phyloP scores from a whole-genome alignment of 2,888 invertebrate genomes.

The Cantharis rufa region DNA sequence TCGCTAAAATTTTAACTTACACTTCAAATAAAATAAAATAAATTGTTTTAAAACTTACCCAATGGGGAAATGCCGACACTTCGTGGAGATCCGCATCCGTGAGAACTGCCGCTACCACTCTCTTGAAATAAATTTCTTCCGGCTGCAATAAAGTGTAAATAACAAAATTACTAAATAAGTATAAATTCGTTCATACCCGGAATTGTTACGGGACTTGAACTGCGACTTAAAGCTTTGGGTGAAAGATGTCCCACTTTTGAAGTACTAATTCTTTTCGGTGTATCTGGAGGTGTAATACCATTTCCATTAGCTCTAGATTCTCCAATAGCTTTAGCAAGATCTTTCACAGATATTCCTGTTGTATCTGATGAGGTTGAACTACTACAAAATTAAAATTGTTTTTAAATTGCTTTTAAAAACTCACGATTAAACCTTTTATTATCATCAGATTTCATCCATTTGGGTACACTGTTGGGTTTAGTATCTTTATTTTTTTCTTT shows the following conservation, averaged over 20 bases:
- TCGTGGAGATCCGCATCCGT: constrained; percentile 60
- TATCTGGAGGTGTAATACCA: constrained; percentile 72
- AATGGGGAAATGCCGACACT: constrained; percentile 62
- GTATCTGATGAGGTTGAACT: constrained; percentile 61
- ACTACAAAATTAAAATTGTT: constrained; percentile 45
- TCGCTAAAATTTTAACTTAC: constrained; percentile 52
- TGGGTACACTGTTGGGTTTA: constrained; percentile 60
- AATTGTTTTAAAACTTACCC: constrained; percentile 49
- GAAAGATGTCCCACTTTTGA: constrained; percentile 56
- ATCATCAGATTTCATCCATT: constrained; percentile 63
- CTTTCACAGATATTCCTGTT: constrained; percentile 71
- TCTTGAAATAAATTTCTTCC: constrained; percentile 47
- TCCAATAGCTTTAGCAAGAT: constrained; percentile 73
- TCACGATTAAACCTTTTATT: constrained; percentile 44
- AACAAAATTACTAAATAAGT: neutral
- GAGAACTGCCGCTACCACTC: constrained; percentile 61
- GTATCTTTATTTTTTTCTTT: constrained; percentile 47
- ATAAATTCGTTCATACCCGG: constrained; percentile 56
- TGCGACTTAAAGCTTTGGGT: constrained; percentile 59
- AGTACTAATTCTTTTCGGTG: constrained; percentile 63
- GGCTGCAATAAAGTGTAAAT: constrained; percentile 5
- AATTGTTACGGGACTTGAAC: constrained; percentile 65
- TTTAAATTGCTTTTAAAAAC: neutral
- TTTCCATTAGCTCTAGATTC: constrained; percentile 80
- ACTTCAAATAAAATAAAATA: neutral